Evolutionary conservation across 2,888 invertebrate species (phyloP), one percentile per base, ranked within the genome.

Genomic region (Argyresthia albistria): DNA sequence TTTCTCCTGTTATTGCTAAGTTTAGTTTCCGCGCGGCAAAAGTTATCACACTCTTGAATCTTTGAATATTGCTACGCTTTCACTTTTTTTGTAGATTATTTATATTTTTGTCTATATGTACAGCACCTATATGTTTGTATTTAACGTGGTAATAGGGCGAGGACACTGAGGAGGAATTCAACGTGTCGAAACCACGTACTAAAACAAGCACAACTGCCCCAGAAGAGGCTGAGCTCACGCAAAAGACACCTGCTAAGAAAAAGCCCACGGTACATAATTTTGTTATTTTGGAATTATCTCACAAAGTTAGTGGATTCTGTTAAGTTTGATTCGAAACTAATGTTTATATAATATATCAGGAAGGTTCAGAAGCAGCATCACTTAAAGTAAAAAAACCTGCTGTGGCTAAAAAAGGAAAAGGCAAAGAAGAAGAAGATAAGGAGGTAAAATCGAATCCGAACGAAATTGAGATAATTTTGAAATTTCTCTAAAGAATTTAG

Each of bases 181-280:
- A 73, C 66, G 70, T 88, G 62, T 73, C 76, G 65, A 82, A 84
- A 63, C 87, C 87, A 60, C 77, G 76, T 62, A 79, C 77, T 72
- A 88, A 86, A 72, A 86, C 81, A 61, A 84, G 81, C 75, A 84
- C 86, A 54, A 84, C 83, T 56, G 82, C 86, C 59, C 87, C 86
- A 52, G 87, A 83, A 72, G 87, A 87, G 62, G 87, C 83, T 62
- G 73, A 83, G 58, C 82, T 87, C 58, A 84, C 84, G 63, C 84
- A 86, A 82, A 87, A 86, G 70, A 86, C 83, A 66, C 83, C 84
- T 59, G 68, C 82, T 65, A 80, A 81, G 82, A 87, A 84, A 82
- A 86, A 82, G 58, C 77, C 66, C 53, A 84, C 83, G 87, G 87
- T 87, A 87, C 64, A 62, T 59, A 63, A 55, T 56, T 56, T 61